Base-by-base conservation (phyloP, 2,888 invertebrate genomes). In the Phengaris alcon region DNA sequence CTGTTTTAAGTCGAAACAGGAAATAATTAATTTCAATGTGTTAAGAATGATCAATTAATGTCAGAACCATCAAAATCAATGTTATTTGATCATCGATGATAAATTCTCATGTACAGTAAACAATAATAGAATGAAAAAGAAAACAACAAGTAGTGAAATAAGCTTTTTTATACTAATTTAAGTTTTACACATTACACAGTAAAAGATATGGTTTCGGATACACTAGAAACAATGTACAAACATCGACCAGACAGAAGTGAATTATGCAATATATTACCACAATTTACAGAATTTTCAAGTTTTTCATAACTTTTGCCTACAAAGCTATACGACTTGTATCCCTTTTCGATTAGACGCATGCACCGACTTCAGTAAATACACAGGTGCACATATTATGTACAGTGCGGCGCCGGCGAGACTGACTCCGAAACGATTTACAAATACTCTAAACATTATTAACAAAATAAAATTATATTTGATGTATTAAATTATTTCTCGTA, bases 401-500 rank as follows among this genome's bases (percentile, higher is more conserved):
- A 92, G 91, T 91, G 92, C 85, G 80, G 72, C 75, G 76, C 73
- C 76, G 74, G 74, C 55, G 74, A 64, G 35, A 64, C 64, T 64
- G 76, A 52, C 77, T 70, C 48, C 48, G 68, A 73, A 70, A 74
- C 73, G 76, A 76, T 64, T 75, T 79, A 79, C 79, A 78, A 79
- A 74, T 78, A 79, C 78, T 77, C 76, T 79, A 81, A 35, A 77
- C 73, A 79, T 77, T 75, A 79, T 79, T 78, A 80, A 81, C 81
- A 82, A 82, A 82, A 82, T 81, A 84, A 84, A 86, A 84, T 83
- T 82, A 86, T 85, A 86, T 85, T 85, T 87, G 91, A 93, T 93
- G 93, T 93, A 93, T 93, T 93, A 93, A 93, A 93, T 87, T 86
- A 86, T 90, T 88, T 90, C 93, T 90, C 91, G 88, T 85, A 54